A percentile compares a stretch with the other conserved stretches of the same genome.
These are phyloP conservation scores for Poeciliopsis gracilis DNA, from an alignment of 2,797 vertebrate genomes.

Conservation along the genomic window DNA sequence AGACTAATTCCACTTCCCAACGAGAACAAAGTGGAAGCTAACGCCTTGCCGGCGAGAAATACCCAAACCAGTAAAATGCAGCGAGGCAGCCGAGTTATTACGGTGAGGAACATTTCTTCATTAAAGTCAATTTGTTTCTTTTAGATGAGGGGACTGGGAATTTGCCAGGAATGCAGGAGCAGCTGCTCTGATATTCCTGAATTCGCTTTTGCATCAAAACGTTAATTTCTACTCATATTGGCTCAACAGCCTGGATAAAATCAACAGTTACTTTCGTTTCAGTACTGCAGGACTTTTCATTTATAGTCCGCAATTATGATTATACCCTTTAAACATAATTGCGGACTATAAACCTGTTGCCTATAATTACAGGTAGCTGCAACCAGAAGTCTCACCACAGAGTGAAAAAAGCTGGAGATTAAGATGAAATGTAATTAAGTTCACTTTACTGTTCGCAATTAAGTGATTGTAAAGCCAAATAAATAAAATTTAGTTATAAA, in stretches of 20 bases:
- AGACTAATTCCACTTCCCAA: not conserved
- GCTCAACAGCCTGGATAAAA: not conserved
- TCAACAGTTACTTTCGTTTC: not conserved
- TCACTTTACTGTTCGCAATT: not conserved
- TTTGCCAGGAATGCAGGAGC: conserved; percentile 25
- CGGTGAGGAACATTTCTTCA: conserved; percentile 39
- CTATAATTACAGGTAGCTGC: too few relatives aligned
- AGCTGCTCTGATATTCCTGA: conserved; percentile 14
- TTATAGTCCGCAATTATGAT: not conserved
- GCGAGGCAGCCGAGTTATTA: conserved; percentile 18
- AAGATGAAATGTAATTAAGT: not conserved
- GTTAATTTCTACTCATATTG: not conserved
- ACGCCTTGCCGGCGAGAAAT: conserved; percentile 27
- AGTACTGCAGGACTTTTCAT: not conserved
- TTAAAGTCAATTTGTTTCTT: conserved; percentile 21
- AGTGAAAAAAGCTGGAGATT: not conserved
- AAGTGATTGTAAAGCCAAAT: not conserved
- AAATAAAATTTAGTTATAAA: not conserved
- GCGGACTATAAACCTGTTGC: too few relatives aligned
- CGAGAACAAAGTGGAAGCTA: conserved; percentile 4
- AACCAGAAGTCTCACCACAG: not conserved
- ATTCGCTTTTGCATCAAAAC: not conserved
- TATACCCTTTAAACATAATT: not conserved
- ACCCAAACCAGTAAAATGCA: conserved; percentile 9
- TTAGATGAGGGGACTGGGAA: conserved; percentile 14